A percentile compares a stretch with the other conserved stretches of the same genome.
Conservation (phyloP, 2,113 vertebrate genomes). For the Silurus asotus region DNA sequence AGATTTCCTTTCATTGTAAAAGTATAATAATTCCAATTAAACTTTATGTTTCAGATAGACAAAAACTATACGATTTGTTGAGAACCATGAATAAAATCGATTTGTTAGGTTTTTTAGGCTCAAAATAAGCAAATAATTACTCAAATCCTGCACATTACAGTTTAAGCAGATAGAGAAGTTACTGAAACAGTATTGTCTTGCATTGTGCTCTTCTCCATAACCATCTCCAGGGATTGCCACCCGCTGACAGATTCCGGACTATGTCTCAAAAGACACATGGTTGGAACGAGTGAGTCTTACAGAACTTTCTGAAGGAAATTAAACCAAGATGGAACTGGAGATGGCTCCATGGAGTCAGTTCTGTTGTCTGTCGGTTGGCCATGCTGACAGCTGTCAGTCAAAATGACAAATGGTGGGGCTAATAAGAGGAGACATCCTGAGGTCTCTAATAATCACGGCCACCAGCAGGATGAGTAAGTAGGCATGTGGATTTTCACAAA, state of each 20-base stretch:
- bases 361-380: constrained; percentile 52
- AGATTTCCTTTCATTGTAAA: background rate
- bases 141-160: background rate
- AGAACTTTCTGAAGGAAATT: constrained; percentile 28
- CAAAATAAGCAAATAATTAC: background rate
- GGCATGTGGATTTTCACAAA: background rate
- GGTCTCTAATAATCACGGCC: constrained; percentile 68
- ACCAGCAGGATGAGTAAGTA: constrained; percentile 56
- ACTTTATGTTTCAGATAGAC: background rate
- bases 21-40: background rate
- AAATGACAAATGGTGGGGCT: constrained; percentile 66
- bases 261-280: constrained; percentile 6
- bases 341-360: constrained; percentile 11
- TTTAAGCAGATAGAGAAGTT: background rate
- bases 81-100: background rate
- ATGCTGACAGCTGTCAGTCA: constrained; percentile 68
- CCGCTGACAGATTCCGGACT: constrained; percentile 18
- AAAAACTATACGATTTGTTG: background rate
- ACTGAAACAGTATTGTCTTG: background rate
- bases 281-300: constrained; percentile 1
- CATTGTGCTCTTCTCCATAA: constrained; percentile 26
- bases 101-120: background rate
- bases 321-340: constrained; percentile 38
- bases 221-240: background rate
- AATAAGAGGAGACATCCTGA: constrained; percentile 70